Percentiles rank a stretch among this genome's conserved stretches.
These are phyloP conservation scores for Drosophila cyrtoloma DNA, from an alignment of 2,888 invertebrate species.

Conservation along the genomic window DNA sequence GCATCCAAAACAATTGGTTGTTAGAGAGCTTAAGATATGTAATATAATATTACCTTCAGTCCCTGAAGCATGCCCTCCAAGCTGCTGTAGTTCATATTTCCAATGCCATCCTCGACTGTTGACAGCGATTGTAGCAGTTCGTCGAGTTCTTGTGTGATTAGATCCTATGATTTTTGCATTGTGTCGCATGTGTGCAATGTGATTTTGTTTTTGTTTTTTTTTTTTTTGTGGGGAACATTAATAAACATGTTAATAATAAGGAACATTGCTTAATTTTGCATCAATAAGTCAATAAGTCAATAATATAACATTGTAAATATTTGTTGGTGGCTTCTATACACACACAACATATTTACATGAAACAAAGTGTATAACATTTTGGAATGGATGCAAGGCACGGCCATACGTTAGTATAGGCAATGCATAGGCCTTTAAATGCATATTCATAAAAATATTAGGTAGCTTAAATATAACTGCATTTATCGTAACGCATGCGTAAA, in stretches of 20 bases:
- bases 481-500: constrained; percentile 57
- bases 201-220: constrained; percentile 15
- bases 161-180: constrained; percentile 85
- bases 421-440: constrained; percentile 21
- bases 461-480: constrained; percentile 43
- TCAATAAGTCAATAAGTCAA: constrained; percentile 17
- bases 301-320: constrained; percentile 53
- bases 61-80: constrained; percentile 90
- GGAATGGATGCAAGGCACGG: constrained; percentile 53
- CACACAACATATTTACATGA: constrained; percentile 65
- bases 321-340: constrained; percentile 68
- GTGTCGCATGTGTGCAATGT: constrained; percentile 49
- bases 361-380: constrained; percentile 33
- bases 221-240: constrained; percentile 48
- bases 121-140: constrained; percentile 89
- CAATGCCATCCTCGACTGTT: constrained; percentile 89
- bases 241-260: constrained; percentile 62
- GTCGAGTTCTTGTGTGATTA: constrained; percentile 89
- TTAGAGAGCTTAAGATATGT: constrained; percentile 69
- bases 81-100: constrained; percentile 89
- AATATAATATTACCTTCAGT: constrained; percentile 87
- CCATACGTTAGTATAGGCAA: constrained; percentile 27
- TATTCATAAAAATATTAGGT: constrained; percentile 3
- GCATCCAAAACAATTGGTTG: constrained; percentile 45
- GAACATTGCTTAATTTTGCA: constrained; percentile 37